Percentiles rank a stretch among this genome's conserved stretches.
These are phyloP conservation scores for Pegea sp. DNA, from an alignment of 23 tunicate genomes.

Conservation along the genomic window DNA sequence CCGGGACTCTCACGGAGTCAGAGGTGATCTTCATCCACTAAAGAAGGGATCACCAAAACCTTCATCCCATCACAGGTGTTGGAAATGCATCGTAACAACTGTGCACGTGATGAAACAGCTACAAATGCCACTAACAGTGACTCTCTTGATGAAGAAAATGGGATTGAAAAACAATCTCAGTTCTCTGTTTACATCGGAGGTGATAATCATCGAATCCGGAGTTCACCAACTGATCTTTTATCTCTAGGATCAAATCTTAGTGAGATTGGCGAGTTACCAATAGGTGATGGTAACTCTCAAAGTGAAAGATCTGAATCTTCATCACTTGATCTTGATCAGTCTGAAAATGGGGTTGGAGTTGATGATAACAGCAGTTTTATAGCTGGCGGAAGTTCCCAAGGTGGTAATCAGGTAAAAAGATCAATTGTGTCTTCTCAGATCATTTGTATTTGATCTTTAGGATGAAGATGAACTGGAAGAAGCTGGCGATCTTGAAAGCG, in stretches of 20 bases:
- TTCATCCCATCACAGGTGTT: conserved; percentile 8
- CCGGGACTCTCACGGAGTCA: too few species aligned
- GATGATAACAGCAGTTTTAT: conserved; percentile 76
- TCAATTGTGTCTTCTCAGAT: not conserved
- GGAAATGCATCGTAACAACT: conserved; percentile 12
- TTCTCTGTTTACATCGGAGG: conserved; percentile 70
- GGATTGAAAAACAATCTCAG: conserved; percentile 47
- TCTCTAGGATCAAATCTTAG: conserved; percentile 40
- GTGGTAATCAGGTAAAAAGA: conserved; percentile 85
- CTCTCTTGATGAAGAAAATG: conserved; percentile 29
- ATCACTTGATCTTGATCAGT: conserved; percentile 57
- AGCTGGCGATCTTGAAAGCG: conserved; percentile 70
- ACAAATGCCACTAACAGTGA: conserved; percentile 12
- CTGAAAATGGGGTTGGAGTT: conserved; percentile 38
- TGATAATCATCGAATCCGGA: too few species aligned
- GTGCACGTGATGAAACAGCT: not conserved
- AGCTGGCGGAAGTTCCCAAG: conserved; percentile 56
- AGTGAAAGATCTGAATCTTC: conserved; percentile 73
- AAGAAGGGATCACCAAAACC: not conserved
- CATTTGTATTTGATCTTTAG: too few species aligned
- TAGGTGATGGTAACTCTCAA: conserved; percentile 51
- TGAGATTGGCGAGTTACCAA: conserved; percentile 57
- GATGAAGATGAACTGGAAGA: conserved; percentile 30
- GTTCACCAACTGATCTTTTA: too few species aligned
- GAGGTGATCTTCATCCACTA: not conserved